phyloP scores from a whole-genome alignment of 1,140 invertebrate species.

The Stegodyphus mimosarum region DNA sequence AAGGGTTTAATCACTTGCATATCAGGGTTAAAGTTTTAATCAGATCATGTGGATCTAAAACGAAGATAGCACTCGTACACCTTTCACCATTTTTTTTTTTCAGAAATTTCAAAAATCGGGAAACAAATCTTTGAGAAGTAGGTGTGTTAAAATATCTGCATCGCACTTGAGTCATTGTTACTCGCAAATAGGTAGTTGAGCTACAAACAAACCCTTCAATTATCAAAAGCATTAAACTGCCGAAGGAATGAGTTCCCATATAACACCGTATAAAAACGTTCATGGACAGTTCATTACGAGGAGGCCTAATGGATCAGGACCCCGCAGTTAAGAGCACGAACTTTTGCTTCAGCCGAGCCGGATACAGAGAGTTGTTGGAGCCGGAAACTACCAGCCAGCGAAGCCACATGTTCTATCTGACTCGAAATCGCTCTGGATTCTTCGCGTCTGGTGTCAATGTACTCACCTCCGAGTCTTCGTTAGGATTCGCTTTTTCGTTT shows the following conservation, averaged over 20 bases:
- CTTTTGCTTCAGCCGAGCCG: neutral
- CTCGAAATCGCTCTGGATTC: slow-evolving; percentile 36
- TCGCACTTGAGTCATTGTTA: neutral
- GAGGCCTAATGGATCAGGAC: slow-evolving; percentile 29
- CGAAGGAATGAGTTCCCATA: slow-evolving; percentile 17
- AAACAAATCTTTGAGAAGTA: too few relatives aligned
- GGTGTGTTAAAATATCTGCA: neutral
- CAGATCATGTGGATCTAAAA: too few relatives aligned
- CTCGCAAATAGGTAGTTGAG: neutral
- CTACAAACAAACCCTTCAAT: slow-evolving; percentile 38
- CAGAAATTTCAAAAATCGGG: too few relatives aligned
- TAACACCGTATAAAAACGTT: slow-evolving; percentile 16
- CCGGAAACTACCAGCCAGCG: neutral
- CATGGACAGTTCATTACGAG: slow-evolving; percentile 24
- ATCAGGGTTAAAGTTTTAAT: too few relatives aligned
- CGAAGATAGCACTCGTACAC: too few relatives aligned
- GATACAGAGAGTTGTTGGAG: neutral
- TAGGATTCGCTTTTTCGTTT: neutral
- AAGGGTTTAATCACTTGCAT: too few relatives aligned
- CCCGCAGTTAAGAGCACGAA: neutral
- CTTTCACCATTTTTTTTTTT: too few relatives aligned
- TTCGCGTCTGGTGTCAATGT: slow-evolving; percentile 39
- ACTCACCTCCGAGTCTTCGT: slow-evolving; percentile 15
- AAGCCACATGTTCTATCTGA: slow-evolving; percentile 8
- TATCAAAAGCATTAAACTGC: slow-evolving; percentile 24